Evolutionary conservation across 2,888 invertebrate species (phyloP).

Genomic region (Sarcophaga variegata): DNA sequence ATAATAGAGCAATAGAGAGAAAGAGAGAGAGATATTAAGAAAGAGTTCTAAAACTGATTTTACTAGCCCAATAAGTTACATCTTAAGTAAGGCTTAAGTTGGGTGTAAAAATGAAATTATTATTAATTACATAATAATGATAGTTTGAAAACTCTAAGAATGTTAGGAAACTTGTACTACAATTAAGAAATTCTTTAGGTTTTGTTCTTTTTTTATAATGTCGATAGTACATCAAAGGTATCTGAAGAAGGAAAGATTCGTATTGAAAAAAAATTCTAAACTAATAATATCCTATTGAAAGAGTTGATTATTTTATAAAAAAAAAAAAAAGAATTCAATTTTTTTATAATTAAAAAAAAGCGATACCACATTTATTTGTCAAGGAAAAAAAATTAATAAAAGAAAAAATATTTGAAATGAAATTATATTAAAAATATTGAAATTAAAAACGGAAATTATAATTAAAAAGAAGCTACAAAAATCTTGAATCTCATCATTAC

Average conservation of each 20-base stretch:
- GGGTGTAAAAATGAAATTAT: conserved; percentile 48
- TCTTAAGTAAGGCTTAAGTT: background rate
- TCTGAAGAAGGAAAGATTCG: conserved; percentile 67
- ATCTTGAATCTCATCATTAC: conserved; percentile 36
- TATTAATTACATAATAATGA: conserved; percentile 51
- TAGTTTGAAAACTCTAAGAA: conserved; percentile 62
- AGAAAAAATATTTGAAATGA: conserved; percentile 2
- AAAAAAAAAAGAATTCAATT: background rate
- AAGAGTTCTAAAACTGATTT: conserved; percentile 49
- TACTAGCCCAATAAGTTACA: conserved; percentile 55
- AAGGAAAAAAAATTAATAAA: conserved; percentile 30
- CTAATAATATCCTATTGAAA: conserved; percentile 60
- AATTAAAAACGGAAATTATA: conserved; percentile 40
- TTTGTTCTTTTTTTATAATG: conserved; percentile 35
- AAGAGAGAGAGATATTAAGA: background rate
- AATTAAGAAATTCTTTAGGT: conserved; percentile 44
- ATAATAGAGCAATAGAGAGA: conserved; percentile 1
- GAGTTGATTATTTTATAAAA: conserved; percentile 18
- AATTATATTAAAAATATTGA: conserved; percentile 20
- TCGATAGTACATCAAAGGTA: conserved; percentile 68
- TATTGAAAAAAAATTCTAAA: conserved; percentile 54
- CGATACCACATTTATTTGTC: conserved; percentile 61
- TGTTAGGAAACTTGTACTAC: conserved; percentile 64
- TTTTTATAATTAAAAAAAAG: conserved; percentile 54
- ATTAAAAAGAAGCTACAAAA: conserved; percentile 55